Evolutionary conservation across 2,888 invertebrate genomes (phyloP), one percentile per base, ranked within the genome.

Genomic region (Eupeodes latifasciatus): DNA sequence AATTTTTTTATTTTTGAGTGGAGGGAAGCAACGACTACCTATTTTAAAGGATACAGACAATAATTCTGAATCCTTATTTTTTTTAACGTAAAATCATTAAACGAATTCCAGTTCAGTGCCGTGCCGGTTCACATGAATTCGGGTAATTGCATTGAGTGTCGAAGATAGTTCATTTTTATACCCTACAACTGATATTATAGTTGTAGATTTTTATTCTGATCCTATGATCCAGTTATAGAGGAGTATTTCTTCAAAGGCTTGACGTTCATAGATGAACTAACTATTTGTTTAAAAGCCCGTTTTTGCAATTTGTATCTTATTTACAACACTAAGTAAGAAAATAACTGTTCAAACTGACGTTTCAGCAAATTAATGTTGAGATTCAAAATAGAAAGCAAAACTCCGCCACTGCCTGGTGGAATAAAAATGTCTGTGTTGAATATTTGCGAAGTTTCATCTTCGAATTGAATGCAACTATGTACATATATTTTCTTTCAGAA

Each of bases 371-470:
- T 27, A 27, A 27, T 27, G 27, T 27, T 27, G 27, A 27, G 3
- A 27, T 27, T 27, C 27, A 27, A 1, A 27, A 27, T 27, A 27
- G 0, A 27, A 10, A 47, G 11, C 12, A 4, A 9, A 9, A 11
- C 47, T 47, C 10, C 47, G 1, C 10, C 47, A 47, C 47, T 47
- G 47, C 11, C 47, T 44, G 11, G 49, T 9, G 47, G 49, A 66
- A 49, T 19, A 12, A 27, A 49, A 66, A 66, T 47, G 49, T 19
- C 66, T 16, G 47, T 19, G 36, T 47, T 66, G 66, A 66, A 49
- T 47, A 49, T 49, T 49, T 47, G 19, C 12, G 19, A 27, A 5
- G 10, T 57, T 12, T 5, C 4, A 10, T 19, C 6, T 66, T 62
- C 40, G 27, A 27, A 47, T 47, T 7, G n/a, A 64, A 47, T 64